Base-by-base conservation (phyloP, 2,797 vertebrate genomes). In the Acipenser transmontanus region DNA sequence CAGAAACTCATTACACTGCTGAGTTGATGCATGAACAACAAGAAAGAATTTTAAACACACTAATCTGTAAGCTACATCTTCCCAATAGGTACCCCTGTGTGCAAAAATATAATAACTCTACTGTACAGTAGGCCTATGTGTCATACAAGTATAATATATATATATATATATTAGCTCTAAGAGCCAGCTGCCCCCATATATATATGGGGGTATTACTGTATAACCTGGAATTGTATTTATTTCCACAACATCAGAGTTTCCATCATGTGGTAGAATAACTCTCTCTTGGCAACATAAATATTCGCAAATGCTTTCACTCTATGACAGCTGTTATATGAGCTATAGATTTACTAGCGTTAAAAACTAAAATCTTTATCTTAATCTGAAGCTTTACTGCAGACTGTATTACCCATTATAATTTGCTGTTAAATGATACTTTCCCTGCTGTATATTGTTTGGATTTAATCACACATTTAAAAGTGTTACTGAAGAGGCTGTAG, bases 171-270 rank as follows among this genome's bases (percentile, higher is more conserved):
- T 17, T n/a, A n/a, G n/a, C n/a, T n/a, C n/a, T n/a, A n/a, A n/a
- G n/a, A n/a, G n/a, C n/a, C n/a, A n/a, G n/a, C n/a, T n/a, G n/a
- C n/a, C n/a, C n/a, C n/a, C n/a, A 17, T 13, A 57, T 10, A 57
- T 57, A 34, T 34, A 34, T 34, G 3, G 34, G 20, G 4, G 20
- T 34, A 34, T 72, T 71, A 74, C 67, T 64, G 71, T 70, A 65
- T 73, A 68, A 72, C 67, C 66, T 71, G 72, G 72, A 76, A 66
- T 68, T 66, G 74, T 71, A 75, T 75, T 77, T 75, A 75, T 76
- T 70, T 69, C 69, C 65, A 69, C 68, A 74, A 74, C 70, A 75
- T 72, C 72, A 66, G 66, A 47, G 62, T 69, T 74, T 65, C 64
- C 68, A 69, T 62, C 65, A 72, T 66, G 70, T 49, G 63, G 56